A percentile compares a stretch with the other conserved stretches of the same genome.
These are phyloP conservation scores for Buceros bicornis DNA, from an alignment of 2,797 vertebrate species.

Conservation along the genomic window DNA sequence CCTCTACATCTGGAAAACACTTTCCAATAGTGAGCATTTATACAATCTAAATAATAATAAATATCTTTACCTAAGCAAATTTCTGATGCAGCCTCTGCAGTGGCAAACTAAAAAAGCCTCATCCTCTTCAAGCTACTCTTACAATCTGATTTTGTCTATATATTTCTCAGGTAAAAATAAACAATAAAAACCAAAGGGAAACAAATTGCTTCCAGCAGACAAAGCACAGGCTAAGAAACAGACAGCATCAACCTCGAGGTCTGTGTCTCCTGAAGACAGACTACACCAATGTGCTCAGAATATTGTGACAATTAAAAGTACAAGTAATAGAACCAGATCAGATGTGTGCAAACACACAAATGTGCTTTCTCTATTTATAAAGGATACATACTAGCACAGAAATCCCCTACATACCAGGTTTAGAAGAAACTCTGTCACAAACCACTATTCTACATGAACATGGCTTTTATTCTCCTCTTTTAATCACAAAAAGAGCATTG, in stretches of 20 bases:
- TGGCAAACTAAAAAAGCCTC: not conserved
- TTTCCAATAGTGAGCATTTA: not conserved
- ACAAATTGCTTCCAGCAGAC: not conserved
- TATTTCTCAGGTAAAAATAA: not conserved
- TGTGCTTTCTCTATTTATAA: not conserved
- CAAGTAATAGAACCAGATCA: not conserved
- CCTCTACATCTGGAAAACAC: not conserved
- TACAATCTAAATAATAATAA: not conserved
- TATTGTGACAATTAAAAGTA: not conserved
- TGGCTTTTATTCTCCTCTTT: not conserved
- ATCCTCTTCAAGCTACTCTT: not conserved
- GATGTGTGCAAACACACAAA: not conserved
- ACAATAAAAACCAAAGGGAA: not conserved
- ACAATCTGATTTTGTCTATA: not conserved
- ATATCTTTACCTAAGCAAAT: not conserved
- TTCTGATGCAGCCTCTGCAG: not conserved
- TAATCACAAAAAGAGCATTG: not conserved
- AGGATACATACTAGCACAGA: not conserved
- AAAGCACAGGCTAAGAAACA: not conserved
- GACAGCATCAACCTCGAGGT: not conserved
- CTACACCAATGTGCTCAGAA: not conserved
- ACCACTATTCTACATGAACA: not conserved
- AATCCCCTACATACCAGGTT: not conserved
- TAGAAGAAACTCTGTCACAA: conserved; percentile 2
- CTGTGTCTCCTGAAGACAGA: not conserved